Base-by-base conservation (phyloP, 2,113 vertebrate genomes). In the Sylvietta virens region DNA sequence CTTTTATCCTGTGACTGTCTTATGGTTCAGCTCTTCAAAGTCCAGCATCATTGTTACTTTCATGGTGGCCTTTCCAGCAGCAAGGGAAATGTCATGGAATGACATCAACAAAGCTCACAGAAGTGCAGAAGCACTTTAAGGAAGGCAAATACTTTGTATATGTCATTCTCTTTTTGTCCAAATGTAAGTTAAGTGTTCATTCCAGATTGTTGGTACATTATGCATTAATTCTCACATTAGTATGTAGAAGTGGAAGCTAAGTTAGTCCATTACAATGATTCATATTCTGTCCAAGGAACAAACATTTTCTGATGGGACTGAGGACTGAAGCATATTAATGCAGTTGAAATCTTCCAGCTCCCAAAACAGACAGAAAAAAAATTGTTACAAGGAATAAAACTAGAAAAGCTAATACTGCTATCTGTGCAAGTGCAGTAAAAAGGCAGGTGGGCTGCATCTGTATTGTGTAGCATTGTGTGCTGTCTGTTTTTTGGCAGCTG, bases 201-300 rank as follows among this genome's bases (percentile, higher is more conserved):
- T 85, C 95, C 83, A 79, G 31, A 44, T 79, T 66, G 45, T 45
- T 80, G 56, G 24, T 47, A 51, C n/a, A 70, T 88, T 30, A 51
- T 81, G 16, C 62, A 48, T 90, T 44, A 44, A 23, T 65, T 53
- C 47, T 88, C 40, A 51, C n/a, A 56, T 90, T 73, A 91, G 58
- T 64, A 78, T 83, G 79, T 88, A 72, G 26, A 37, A 82, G 71
- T 62, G n/a, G 56, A 81, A 92, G 48, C 48, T 67, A 58, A 92
- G 31, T 79, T 76, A 82, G 58, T 88, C 71, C 40, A 42, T 95
- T 85, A 70, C 66, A 82, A 2, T 81, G 39, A 86, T 92, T 90
- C 87, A 37, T 88, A 83, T 93, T 96, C 72, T 81, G 65, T 73
- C 79, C 58, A 67, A 83, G 48, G 71, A 96, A 51, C 27, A 80